Percentiles rank a stretch among this genome's conserved stretches.
phyloP scores from a whole-genome alignment of 2,888 invertebrate genomes.

The Cepaea hortensis region DNA sequence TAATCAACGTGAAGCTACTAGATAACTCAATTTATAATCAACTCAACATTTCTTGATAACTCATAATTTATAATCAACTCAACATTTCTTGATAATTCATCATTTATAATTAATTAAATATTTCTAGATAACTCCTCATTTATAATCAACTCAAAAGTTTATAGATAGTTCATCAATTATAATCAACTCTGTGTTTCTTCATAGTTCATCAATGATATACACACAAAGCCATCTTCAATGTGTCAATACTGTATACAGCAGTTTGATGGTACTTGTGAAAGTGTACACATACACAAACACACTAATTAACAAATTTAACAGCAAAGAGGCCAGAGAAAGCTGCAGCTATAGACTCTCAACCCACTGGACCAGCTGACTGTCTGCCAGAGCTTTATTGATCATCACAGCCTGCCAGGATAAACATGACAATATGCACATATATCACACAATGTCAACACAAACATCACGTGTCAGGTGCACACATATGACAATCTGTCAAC shows the following conservation, averaged over 20 bases:
- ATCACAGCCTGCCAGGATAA: conserved; percentile 84
- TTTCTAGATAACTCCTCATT: background rate
- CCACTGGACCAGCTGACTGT: conserved; percentile 89
- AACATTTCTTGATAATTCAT: background rate
- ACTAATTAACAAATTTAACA: background rate
- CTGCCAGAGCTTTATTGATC: conserved; percentile 87
- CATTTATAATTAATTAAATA: background rate
- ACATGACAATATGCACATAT: background rate
- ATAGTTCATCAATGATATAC: background rate
- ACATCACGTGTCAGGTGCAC: no score
- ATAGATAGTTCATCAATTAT: no score
- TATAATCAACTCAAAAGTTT: no score
- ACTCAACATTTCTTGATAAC: background rate
- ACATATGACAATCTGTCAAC: no score
- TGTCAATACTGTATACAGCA: no score
- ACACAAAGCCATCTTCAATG: background rate
- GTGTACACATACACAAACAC: no score
- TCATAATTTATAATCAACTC: background rate
- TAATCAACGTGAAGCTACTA: no score
- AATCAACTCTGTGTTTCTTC: no score
- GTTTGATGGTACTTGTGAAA: no score
- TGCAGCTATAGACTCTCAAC: conserved; percentile 44
- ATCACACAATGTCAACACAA: no score
- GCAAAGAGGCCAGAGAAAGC: background rate
- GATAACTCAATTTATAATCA: no score